phyloP scores from a whole-genome alignment of 1,140 invertebrate genomes.

The Euwallacea similis region DNA sequence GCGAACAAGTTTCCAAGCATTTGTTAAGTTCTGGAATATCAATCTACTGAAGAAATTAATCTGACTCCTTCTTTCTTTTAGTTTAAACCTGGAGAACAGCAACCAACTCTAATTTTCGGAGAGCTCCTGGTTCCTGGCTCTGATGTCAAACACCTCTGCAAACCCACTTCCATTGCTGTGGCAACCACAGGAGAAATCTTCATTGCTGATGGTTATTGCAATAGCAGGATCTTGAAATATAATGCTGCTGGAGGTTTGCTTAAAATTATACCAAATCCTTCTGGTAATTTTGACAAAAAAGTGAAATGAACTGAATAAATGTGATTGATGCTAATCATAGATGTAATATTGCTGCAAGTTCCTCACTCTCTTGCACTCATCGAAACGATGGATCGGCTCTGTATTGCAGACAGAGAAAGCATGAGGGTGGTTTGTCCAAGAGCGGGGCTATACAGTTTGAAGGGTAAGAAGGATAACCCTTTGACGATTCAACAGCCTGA shows the following conservation, averaged over 20 bases:
- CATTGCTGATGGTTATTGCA: constrained; percentile 95
- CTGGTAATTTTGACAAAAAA: constrained; percentile 34
- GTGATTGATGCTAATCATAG: constrained; percentile 46
- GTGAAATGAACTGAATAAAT: no score
- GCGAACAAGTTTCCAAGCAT: no score
- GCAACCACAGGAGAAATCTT: constrained; percentile 85
- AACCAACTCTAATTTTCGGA: constrained; percentile 77
- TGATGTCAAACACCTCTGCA: constrained; percentile 82
- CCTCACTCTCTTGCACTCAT: constrained; percentile 86
- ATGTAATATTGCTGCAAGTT: constrained; percentile 65
- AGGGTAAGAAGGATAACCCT: constrained; percentile 60
- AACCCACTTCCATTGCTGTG: constrained; percentile 91
- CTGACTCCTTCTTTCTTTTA: constrained; percentile 53
- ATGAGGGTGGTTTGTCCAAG: constrained; percentile 77
- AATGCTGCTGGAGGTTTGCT: constrained; percentile 72
- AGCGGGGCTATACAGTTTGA: constrained; percentile 62
- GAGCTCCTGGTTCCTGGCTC: constrained; percentile 80
- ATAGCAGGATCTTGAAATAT: constrained; percentile 84
- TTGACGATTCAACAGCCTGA: constrained; percentile 71
- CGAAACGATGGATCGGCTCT: constrained; percentile 80
- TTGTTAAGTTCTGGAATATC: no score
- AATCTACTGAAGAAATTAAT: not conserved
- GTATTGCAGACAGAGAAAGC: constrained; percentile 96
- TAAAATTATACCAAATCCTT: constrained; percentile 65
- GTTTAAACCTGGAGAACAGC: constrained; percentile 67